A percentile compares a stretch with the other conserved stretches of the same genome.
These are phyloP conservation scores for Maccullochella peelii DNA, from an alignment of 2,113 vertebrate genomes.

Conservation along the genomic window DNA sequence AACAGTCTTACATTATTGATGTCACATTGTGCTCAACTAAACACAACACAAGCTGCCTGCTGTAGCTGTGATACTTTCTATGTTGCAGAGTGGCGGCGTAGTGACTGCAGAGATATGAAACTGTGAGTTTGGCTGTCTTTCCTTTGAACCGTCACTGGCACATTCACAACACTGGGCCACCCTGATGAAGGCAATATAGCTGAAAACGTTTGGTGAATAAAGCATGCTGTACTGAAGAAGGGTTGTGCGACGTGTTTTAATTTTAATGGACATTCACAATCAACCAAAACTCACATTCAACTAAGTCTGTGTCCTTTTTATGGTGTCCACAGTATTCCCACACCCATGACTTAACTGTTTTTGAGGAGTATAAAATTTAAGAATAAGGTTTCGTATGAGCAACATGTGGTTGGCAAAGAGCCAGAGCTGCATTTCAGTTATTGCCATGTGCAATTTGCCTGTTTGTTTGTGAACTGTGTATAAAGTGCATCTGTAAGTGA, in stretches of 20 bases:
- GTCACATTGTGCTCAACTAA: not conserved
- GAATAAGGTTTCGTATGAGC: not conserved
- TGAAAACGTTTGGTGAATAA: no score
- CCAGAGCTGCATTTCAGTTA: not conserved
- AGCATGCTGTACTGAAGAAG: no score
- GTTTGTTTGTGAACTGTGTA: not conserved
- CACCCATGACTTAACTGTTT: not conserved
- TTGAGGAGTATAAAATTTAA: not conserved
- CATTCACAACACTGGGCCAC: not conserved
- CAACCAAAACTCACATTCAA: slow-evolving; percentile 7
- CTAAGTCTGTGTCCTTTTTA: no score
- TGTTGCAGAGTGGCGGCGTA: not conserved
- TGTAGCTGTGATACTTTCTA: not conserved
- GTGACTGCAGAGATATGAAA: not conserved
- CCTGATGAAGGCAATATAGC: no score
- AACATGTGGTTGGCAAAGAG: not conserved
- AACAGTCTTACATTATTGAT: not conserved
- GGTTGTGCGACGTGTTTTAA: no score
- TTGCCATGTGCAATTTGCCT: not conserved
- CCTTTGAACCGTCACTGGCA: not conserved
- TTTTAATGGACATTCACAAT: not conserved
- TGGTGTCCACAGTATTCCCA: no score
- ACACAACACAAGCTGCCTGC: not conserved
- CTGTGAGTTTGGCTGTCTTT: not conserved
- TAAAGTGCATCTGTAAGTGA: not conserved